These are phyloP conservation scores for Unio delphinus DNA, from an alignment of 2,888 invertebrate species.

Conservation along the genomic window DNA sequence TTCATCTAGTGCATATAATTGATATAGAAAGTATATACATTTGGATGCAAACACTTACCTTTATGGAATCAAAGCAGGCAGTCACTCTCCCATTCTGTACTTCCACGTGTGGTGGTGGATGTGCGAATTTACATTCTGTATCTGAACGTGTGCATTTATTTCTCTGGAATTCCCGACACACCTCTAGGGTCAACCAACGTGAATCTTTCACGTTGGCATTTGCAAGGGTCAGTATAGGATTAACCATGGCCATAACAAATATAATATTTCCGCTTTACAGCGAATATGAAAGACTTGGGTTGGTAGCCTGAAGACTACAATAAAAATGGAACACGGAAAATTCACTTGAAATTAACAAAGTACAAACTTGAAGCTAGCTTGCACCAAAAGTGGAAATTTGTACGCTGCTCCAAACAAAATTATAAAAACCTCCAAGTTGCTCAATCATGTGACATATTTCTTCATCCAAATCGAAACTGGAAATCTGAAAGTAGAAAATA, in stretches of 20 bases:
- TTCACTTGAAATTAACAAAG: no score
- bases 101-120: constrained; percentile 99
- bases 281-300: constrained; percentile 29
- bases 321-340: no score
- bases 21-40: constrained; percentile 3
- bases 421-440: no score
- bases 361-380: no score
- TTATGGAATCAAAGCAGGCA: constrained; percentile 99
- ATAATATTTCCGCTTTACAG: constrained; percentile 3
- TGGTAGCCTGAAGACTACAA: no score
- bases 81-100: constrained; percentile 99
- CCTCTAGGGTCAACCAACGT: constrained; percentile 99
- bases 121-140: constrained; percentile 98
- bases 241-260: constrained; percentile 62
- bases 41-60: constrained; percentile 80
- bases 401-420: no score
- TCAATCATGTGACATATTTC: no score
- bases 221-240: constrained; percentile 47
- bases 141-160: constrained; percentile 99
- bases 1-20: neutral
- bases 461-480: no score
- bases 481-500: no score
- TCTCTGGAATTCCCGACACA: constrained; percentile 96
- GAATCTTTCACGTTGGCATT: constrained; percentile 85
- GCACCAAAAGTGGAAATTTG: no score